Evolutionary conservation across 2,113 vertebrate genomes (phyloP), one percentile per base, ranked within the genome.

Genomic region (Larimichthys polyactis): DNA sequence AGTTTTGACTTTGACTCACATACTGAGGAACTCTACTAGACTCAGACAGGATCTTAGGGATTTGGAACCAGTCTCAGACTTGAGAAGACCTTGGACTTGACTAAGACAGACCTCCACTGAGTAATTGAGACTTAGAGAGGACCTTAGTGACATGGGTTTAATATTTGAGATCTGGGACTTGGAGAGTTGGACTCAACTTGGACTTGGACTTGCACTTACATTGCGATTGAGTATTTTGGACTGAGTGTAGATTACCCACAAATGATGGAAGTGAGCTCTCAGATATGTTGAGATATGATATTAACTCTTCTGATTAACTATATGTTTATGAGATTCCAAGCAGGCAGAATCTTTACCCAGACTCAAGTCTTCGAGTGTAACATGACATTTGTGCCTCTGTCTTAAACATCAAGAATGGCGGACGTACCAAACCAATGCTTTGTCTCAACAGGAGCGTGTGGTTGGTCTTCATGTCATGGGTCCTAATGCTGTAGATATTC

Each of bases 381-480:
- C 16, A 46, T 58, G 58, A 16, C n/a, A 60, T 60, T 36, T 29
- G 29, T 11, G 16, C 16, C 58, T 62, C 17, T 40, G 29, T 20
- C 32, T 40, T 40, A 5, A 10, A 62, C 16, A 36, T 62, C 29
- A 62, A 22, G 8, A 62, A 62, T 58, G 16, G n/a, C 27, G 40
- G 5, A 51, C 46, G 4, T 20, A 20, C 46, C 19, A 16, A 5
- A 51, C 16, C n/a, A 16, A 63, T 64, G 40, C 29, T 62, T 3
- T 90, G 75, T 87, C 62, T 54, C n/a, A 20, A 27, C 90, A 97
- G 96, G 95, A 97, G 55, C 94, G 95, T 75, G 95, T 97, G 3
- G 92, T 97, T 48, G 96, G 96, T 71, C 93, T 97, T 86, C 96
- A 97, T 1, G 46, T 97, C 2, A 94, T 97, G 78, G 95, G 95